Evolutionary conservation across 2,113 vertebrate genomes (phyloP).

Genomic region (Vombatus ursinus): DNA sequence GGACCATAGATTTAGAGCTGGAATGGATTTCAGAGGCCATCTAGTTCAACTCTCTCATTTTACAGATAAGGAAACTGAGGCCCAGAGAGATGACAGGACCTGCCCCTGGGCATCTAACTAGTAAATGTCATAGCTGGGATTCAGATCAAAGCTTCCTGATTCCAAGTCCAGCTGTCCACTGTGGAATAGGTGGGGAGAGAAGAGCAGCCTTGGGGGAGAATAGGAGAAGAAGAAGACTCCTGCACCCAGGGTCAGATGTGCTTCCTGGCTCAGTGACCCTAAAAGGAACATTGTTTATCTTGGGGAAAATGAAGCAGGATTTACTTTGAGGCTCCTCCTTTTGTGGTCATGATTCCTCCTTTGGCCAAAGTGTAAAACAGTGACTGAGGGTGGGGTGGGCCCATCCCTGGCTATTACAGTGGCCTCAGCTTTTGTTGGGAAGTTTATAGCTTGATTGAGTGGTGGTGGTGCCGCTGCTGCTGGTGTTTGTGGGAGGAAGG

Average conservation of each 20-base stretch:
- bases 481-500: not conserved
- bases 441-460: not conserved
- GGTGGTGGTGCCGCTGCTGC: not conserved
- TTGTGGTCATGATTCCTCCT: not conserved
- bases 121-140: not conserved
- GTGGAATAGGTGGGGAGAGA: not conserved
- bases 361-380: not conserved
- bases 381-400: not conserved
- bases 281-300: not conserved
- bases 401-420: not conserved
- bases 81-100: not conserved
- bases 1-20: not conserved
- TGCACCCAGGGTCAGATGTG: not conserved
- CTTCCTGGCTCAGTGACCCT: not conserved
- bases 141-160: not conserved
- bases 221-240: not conserved
- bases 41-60: not conserved
- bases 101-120: not conserved
- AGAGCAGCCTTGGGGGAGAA: not conserved
- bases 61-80: not conserved
- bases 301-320: not conserved
- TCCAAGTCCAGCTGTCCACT: not conserved
- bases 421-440: not conserved
- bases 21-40: not conserved
- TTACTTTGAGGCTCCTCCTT: not conserved